These are phyloP conservation scores for Anseranas semipalmata DNA, from an alignment of 2,113 vertebrate genomes.

Conservation along the genomic window DNA sequence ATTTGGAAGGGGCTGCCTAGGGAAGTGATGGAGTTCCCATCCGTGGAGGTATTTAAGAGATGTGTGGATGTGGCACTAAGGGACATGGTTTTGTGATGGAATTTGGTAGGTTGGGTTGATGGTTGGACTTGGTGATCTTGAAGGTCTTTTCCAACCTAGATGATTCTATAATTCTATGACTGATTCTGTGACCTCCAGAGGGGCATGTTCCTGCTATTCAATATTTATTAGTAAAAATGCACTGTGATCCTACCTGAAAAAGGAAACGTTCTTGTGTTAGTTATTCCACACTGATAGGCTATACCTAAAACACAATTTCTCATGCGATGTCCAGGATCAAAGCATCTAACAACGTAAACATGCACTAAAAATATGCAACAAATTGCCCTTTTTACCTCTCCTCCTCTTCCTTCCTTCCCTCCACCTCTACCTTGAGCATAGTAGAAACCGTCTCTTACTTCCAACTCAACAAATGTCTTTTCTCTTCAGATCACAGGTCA, in stretches of 20 bases:
- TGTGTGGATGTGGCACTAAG: no score
- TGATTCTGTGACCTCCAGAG: neutral
- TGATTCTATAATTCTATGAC: no score
- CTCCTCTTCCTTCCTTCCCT: neutral
- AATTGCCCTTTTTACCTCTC: neutral
- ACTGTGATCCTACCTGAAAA: neutral
- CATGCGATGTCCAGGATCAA: neutral
- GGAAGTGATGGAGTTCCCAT: no score
- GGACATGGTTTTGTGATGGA: no score
- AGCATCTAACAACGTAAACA: neutral
- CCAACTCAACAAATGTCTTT: neutral
- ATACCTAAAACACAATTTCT: neutral
- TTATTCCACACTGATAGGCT: neutral
- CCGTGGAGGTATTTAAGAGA: no score
- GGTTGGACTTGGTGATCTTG: no score
- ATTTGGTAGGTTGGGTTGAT: no score
- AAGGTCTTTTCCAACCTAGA: no score
- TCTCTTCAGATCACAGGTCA: neutral
- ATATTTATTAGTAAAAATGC: neutral
- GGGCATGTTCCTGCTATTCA: neutral
- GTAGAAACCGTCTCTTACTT: neutral
- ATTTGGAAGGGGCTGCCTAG: no score
- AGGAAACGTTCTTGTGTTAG: neutral
- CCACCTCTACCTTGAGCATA: neutral
- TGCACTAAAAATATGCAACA: neutral